Conservation (phyloP, 2,113 vertebrate species). For the Ivindomyrus marchei region DNA sequence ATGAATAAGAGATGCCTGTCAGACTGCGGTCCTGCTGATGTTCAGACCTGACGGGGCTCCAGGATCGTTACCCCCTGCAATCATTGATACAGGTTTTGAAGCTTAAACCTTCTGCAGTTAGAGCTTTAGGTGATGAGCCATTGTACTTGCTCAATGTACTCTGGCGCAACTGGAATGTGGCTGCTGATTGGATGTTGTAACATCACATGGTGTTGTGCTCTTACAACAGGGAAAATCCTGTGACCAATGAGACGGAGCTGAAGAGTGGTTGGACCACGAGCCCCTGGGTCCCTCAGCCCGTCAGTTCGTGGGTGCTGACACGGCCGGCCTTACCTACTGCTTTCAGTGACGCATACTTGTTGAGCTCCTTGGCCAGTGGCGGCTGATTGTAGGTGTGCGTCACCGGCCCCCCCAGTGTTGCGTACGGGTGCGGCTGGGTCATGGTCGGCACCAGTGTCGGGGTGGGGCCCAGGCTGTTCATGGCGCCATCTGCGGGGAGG, state of each 20-base stretch:
- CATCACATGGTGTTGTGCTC: background rate
- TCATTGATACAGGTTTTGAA: background rate
- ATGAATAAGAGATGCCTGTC: background rate
- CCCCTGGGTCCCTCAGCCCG: background rate
- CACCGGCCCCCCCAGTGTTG: constrained; percentile 73
- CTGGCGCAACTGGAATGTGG: background rate
- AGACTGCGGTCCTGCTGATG: background rate
- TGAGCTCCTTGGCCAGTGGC: constrained; percentile 75
- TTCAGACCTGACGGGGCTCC: background rate
- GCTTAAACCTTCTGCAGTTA: background rate
- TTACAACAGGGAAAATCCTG: background rate
- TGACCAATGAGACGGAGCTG: background rate
- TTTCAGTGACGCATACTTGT: constrained; percentile 86
- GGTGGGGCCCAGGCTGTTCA: constrained; percentile 76
- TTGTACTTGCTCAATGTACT: background rate
- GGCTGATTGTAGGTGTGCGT: constrained; percentile 82
- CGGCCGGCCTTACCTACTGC: constrained; percentile 74
- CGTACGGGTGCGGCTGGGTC: constrained; percentile 76
- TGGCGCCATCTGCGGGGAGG: constrained; percentile 63
- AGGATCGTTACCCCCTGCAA: background rate
- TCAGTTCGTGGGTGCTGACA: background rate
- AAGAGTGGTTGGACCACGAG: background rate
- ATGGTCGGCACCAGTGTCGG: constrained; percentile 74
- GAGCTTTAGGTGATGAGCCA: background rate
- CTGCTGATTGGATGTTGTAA: background rate